Evolutionary conservation across 1,140 invertebrate species (phyloP).

Genomic region (Bactericera cockerelli): DNA sequence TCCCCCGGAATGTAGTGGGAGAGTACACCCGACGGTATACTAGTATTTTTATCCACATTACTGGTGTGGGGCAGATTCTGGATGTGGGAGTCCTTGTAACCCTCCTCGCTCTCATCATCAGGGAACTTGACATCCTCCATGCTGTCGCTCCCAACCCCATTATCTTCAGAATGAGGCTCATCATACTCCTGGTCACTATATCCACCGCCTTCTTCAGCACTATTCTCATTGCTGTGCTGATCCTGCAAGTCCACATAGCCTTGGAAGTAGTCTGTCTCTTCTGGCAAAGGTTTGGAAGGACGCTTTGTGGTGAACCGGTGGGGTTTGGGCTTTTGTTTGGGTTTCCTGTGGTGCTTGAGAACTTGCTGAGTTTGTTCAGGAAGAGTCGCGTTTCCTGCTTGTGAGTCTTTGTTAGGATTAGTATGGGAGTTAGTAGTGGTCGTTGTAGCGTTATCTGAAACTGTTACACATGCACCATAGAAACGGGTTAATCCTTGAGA

Average conservation of each 20-base stretch:
- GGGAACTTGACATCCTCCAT: too few species aligned
- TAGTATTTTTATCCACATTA: slow-evolving; percentile 2
- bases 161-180: background rate
- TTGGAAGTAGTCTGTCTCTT: slow-evolving; percentile 61
- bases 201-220: background rate
- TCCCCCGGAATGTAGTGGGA: slow-evolving; percentile 37
- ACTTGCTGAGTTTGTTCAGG: slow-evolving; percentile 7
- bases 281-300: slow-evolving; percentile 36
- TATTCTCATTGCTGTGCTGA: background rate
- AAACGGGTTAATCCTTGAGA: too few species aligned
- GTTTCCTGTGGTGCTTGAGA: background rate
- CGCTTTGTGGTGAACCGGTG: slow-evolving; percentile 26
- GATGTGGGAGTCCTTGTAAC: slow-evolving; percentile 1
- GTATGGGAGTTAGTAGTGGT: background rate
- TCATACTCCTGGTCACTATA: background rate
- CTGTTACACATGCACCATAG: background rate
- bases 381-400: background rate
- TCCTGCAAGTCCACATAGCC: slow-evolving; percentile 55
- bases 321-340: slow-evolving; percentile 6
- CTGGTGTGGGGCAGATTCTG: background rate
- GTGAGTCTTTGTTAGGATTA: background rate
- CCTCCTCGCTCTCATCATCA: background rate
- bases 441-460: background rate
- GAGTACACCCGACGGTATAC: slow-evolving; percentile 21
- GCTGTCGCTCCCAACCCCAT: too few species aligned